These are phyloP conservation scores for Eriosoma lanigerum DNA, from an alignment of 1,140 invertebrate species.

Conservation along the genomic window DNA sequence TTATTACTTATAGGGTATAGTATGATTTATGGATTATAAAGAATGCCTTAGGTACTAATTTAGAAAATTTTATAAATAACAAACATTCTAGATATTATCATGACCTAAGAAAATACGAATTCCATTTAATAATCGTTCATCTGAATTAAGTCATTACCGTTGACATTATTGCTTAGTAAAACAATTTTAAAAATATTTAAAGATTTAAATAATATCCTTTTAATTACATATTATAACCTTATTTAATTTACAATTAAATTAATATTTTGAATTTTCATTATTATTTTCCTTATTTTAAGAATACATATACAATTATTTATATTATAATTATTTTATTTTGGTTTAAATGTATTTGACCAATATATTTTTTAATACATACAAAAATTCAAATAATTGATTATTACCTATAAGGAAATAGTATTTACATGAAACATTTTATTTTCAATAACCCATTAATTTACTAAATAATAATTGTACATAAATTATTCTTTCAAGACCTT, in stretches of 20 bases:
- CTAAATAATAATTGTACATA: too few species aligned
- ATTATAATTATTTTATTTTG: too few species aligned
- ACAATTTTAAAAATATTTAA: neutral
- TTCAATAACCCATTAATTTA: too few species aligned
- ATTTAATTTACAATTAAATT: neutral
- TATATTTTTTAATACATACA: too few species aligned
- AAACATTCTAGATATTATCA: neutral
- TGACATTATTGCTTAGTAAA: neutral
- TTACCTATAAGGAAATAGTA: too few species aligned
- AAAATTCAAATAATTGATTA: too few species aligned
- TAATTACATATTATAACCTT: neutral
- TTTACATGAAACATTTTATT: too few species aligned
- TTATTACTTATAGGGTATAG: neutral
- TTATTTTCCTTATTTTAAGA: neutral
- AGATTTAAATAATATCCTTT: neutral
- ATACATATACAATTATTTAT: too few species aligned
- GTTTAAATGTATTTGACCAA: too few species aligned
- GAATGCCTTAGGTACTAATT: neutral
- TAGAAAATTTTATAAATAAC: neutral
- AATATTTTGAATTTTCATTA: neutral
- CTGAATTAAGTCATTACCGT: neutral
- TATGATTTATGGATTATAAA: neutral
- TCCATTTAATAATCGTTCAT: neutral
- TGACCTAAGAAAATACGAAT: neutral
- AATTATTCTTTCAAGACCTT: too few species aligned